Evolutionary conservation across 1,140 invertebrate genomes (phyloP).

Genomic region (Penaeus indicus): DNA sequence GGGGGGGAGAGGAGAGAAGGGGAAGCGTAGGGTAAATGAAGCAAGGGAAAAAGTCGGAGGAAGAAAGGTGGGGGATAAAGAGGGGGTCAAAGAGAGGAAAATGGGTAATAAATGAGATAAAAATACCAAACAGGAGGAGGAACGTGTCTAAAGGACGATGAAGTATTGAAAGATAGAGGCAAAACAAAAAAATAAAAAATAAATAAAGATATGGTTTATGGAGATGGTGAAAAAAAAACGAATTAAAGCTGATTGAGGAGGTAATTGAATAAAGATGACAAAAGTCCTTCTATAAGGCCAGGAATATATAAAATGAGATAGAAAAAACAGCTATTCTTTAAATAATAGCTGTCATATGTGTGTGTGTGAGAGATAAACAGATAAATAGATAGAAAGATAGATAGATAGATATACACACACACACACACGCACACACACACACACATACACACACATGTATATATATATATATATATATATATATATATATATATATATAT

Average conservation of each 20-base stretch:
- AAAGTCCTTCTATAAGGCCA: no score
- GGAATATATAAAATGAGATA: not conserved
- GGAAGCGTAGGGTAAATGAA: not conserved
- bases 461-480: no score
- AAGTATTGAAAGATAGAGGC: not conserved
- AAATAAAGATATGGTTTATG: not conserved
- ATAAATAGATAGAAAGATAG: not conserved
- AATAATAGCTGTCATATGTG: no score
- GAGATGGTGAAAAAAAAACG: no score
- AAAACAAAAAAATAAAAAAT: not conserved
- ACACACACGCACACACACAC: not conserved
- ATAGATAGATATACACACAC: not conserved
- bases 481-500: no score
- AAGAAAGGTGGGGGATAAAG: not conserved
- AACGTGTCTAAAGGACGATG: not conserved
- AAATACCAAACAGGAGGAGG: not conserved
- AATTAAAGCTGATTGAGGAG: no score
- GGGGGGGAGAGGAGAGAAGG: not conserved
- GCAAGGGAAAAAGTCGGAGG: not conserved
- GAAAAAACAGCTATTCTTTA: not conserved
- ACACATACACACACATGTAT: no score
- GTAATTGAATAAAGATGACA: no score
- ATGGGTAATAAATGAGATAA: no score
- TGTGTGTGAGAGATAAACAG: not conserved
- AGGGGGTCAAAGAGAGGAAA: not conserved